phyloP scores from a whole-genome alignment of 2,888 invertebrate genomes.

The Galeopsomyia nigrocyanea region DNA sequence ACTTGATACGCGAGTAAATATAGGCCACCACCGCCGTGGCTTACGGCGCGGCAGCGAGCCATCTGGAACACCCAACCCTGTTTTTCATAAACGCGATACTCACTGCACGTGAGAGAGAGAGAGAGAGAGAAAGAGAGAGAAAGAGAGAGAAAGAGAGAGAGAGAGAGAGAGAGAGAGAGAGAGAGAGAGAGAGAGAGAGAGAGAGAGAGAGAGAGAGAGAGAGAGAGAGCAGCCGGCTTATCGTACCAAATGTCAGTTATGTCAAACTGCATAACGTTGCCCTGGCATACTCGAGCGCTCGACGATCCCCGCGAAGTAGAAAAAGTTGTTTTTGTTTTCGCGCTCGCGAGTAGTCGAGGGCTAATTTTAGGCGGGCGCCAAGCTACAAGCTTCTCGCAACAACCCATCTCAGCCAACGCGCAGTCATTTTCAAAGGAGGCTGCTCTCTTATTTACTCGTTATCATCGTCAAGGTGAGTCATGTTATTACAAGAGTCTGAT shows the following conservation, averaged over 20 bases:
- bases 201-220: not conserved
- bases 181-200: not conserved
- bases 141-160: not conserved
- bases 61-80: constrained; percentile 25
- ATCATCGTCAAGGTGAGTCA: no score
- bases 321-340: not conserved
- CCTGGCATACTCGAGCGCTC: not conserved
- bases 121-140: not conserved
- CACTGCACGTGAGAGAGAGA: not conserved
- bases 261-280: constrained; percentile 30
- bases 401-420: not conserved
- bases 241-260: constrained; percentile 22
- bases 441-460: no score
- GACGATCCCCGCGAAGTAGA: not conserved
- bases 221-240: constrained; percentile 7
- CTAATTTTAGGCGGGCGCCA: constrained; percentile 1
- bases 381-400: no score
- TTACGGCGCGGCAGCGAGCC: not conserved
- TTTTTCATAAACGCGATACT: no score
- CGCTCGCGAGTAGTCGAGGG: no score
- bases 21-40: not conserved
- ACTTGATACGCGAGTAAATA: constrained; percentile 34
- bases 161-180: no score
- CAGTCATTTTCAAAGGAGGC: no score
- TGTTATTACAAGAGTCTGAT: no score